Percentiles rank a stretch among this genome's conserved stretches.
Evolutionary conservation across 2,113 vertebrate species (phyloP).

Genomic region (Centropus bengalensis): DNA sequence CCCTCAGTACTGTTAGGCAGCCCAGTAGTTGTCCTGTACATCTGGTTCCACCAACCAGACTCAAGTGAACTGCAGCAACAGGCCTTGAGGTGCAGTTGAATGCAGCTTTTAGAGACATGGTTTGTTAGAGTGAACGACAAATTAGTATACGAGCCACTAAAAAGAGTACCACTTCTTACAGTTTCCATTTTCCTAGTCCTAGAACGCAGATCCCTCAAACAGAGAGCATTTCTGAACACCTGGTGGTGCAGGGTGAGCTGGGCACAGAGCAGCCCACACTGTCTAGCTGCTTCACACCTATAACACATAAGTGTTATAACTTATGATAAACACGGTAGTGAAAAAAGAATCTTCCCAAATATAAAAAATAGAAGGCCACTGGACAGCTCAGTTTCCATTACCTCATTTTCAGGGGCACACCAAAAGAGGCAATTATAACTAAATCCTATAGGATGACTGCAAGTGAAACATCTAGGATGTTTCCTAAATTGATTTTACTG

Average conservation of each 20-base stretch:
- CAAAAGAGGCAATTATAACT: not conserved
- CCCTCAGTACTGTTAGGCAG: not conserved
- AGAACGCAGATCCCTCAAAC: not conserved
- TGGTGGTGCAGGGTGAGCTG: not conserved
- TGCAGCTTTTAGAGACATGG: not conserved
- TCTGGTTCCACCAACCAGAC: not conserved
- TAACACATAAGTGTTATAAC: too few species aligned
- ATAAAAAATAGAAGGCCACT: not conserved
- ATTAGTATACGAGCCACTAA: not conserved
- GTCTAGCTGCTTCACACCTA: not conserved
- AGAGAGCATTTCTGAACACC: not conserved
- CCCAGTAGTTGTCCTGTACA: not conserved
- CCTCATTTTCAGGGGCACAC: not conserved
- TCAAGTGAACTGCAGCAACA: not conserved
- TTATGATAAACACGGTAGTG: not conserved
- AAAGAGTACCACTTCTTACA: not conserved
- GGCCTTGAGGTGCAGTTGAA: not conserved
- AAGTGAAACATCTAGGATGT: not conserved
- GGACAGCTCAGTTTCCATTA: too few species aligned
- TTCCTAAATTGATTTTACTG: not conserved
- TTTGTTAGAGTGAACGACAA: not conserved
- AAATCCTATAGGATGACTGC: not conserved
- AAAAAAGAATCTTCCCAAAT: not conserved
- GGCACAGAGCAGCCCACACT: not conserved
- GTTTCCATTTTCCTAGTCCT: not conserved